Conservation (phyloP, 92 coral and sea anemone genomes). For the Meandrina meandrites region DNA sequence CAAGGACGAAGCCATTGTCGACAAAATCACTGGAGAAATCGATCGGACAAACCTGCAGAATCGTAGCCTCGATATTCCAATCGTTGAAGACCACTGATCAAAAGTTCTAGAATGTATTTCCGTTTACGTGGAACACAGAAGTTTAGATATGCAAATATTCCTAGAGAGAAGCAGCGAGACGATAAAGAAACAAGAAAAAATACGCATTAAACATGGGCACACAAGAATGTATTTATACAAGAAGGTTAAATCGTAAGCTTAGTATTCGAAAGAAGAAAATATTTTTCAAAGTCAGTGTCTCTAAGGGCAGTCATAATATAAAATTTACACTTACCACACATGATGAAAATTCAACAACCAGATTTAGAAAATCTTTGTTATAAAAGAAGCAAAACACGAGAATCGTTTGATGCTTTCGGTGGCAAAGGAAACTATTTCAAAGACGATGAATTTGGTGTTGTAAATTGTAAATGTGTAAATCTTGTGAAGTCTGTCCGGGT, state of each 20-base stretch:
- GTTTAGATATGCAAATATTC: slow-evolving; percentile 96
- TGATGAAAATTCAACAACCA: slow-evolving; percentile 15
- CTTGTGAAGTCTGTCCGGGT: not conserved
- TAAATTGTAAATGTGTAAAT: too few relatives aligned
- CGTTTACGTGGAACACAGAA: slow-evolving; percentile 94
- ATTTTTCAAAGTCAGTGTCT: not conserved
- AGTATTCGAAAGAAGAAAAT: not conserved
- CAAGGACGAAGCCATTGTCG: not conserved
- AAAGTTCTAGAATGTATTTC: slow-evolving; percentile 83
- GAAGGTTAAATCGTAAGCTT: not conserved
- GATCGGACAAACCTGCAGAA: slow-evolving; percentile 80
- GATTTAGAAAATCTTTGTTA: not conserved
- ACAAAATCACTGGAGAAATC: not conserved
- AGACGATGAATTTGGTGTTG: not conserved
- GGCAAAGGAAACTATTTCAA: not conserved
- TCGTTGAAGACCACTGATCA: slow-evolving; percentile 90
- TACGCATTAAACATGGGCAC: not conserved
- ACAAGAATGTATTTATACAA: not conserved
- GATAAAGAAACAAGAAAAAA: not conserved
- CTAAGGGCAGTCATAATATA: not conserved
- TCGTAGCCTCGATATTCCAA: slow-evolving; percentile 96
- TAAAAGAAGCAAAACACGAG: not conserved
- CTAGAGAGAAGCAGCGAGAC: slow-evolving; percentile 41
- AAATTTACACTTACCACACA: slow-evolving; percentile 75
- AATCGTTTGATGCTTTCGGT: not conserved